These are phyloP conservation scores for Glareola pratincola DNA, from an alignment of 2,113 vertebrate species.

Conservation along the genomic window DNA sequence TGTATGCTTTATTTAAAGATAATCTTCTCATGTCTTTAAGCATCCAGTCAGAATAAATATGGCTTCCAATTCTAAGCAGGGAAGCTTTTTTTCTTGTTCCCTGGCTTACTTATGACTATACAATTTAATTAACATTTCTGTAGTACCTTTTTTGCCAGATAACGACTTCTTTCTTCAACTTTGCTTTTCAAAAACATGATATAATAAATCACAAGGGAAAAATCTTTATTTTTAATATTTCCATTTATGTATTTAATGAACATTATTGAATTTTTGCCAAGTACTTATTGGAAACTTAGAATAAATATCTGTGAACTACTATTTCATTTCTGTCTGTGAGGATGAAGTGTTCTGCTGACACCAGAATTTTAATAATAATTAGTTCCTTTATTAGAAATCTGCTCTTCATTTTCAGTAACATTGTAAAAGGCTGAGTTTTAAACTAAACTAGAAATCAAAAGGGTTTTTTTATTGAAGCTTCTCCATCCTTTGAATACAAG, in stretches of 20 bases:
- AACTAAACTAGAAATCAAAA: constrained; percentile 64
- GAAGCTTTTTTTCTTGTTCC: constrained; percentile 44
- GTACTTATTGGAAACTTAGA: constrained; percentile 65
- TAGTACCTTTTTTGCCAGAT: constrained; percentile 64
- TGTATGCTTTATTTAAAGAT: constrained; percentile 7
- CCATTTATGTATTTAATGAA: constrained; percentile 78
- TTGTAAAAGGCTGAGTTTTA: constrained; percentile 50
- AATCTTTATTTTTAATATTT: constrained; percentile 80
- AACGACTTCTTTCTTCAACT: constrained; percentile 56
- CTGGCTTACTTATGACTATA: constrained; percentile 51
- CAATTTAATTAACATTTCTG: constrained; percentile 74
- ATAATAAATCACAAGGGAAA: constrained; percentile 73
- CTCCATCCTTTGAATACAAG: constrained; percentile 49
- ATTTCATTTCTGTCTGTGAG: constrained; percentile 66
- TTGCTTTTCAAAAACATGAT: constrained; percentile 53
- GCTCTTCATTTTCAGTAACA: constrained; percentile 43
- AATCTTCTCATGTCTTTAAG: constrained; percentile 37
- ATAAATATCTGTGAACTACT: constrained; percentile 69
- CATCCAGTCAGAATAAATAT: constrained; percentile 41
- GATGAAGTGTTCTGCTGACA: constrained; percentile 57
- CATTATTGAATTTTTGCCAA: constrained; percentile 75
- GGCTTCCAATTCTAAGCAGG: constrained; percentile 36
- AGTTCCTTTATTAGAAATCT: constrained; percentile 65
- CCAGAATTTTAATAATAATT: constrained; percentile 67
- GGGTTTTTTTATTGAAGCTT: constrained; percentile 47